Evolutionary conservation across 2,113 vertebrate genomes (phyloP).

Genomic region (Rynchops niger): DNA sequence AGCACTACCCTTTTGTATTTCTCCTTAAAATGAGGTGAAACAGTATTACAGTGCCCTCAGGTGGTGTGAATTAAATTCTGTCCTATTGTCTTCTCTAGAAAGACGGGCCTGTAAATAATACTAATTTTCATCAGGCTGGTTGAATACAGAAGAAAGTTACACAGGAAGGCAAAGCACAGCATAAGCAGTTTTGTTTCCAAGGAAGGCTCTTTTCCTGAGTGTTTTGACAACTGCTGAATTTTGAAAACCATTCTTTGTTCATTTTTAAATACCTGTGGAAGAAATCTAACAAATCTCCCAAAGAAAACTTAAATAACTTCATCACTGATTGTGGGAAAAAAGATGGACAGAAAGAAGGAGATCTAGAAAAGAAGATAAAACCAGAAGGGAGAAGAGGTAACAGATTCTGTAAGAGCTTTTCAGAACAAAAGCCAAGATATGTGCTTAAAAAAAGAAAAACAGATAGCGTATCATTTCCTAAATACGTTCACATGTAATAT

Average conservation of each 20-base stretch:
- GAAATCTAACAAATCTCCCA: not conserved
- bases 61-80: constrained; percentile 1
- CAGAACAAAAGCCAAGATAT: not conserved
- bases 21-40: not conserved
- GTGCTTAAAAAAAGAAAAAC: not conserved
- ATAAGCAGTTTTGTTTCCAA: not conserved
- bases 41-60: constrained; percentile 50
- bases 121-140: not conserved
- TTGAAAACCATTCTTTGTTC: not conserved
- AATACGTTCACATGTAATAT: not conserved
- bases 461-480: not conserved
- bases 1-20: not conserved
- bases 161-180: not conserved
- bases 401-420: not conserved
- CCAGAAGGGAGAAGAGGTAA: not conserved
- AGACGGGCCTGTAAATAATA: not conserved
- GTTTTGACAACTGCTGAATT: not conserved
- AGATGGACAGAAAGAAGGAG: not conserved
- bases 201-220: not conserved
- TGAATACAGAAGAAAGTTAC: not conserved
- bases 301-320: not conserved
- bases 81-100: not conserved
- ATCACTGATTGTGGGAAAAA: not conserved
- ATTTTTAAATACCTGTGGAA: not conserved
- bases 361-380: not conserved